Percentiles rank a stretch among this genome's conserved stretches.
These are phyloP conservation scores for Mormyrus lacerda DNA, from an alignment of 2,113 vertebrate species.

Conservation along the genomic window DNA sequence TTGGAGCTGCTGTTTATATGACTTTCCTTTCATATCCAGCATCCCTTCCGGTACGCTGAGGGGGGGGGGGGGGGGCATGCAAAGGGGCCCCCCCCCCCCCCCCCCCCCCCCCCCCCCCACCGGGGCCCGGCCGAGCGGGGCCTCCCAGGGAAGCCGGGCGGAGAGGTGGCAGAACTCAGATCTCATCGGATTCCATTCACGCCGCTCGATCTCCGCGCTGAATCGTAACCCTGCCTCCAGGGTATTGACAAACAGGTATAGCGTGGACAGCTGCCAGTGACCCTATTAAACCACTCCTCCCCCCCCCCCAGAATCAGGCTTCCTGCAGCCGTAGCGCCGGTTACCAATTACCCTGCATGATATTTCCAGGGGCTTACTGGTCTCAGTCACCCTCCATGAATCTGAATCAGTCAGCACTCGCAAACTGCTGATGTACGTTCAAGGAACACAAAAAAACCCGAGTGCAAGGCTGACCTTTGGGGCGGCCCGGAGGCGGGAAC, in stretches of 20 bases:
- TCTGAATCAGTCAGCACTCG: not conserved
- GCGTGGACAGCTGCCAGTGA: not conserved
- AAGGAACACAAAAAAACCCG: not conserved
- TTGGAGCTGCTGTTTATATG: not conserved
- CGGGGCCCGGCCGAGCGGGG: not conserved
- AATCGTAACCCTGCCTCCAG: not conserved
- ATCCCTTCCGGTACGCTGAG: not conserved
- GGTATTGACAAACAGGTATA: not conserved
- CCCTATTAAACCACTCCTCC: not conserved
- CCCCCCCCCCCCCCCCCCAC: no score
- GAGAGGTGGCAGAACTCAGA: not conserved
- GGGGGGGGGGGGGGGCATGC: not conserved
- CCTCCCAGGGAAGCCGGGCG: not conserved
- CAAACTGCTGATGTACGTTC: not conserved
- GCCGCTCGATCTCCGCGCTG: not conserved
- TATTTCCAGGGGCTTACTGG: not conserved
- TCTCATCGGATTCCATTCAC: not conserved
- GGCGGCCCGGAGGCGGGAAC: not conserved
- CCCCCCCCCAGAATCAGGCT: not conserved
- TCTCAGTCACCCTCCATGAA: not conserved
- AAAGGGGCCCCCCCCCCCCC: no score
- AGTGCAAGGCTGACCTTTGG: not conserved
- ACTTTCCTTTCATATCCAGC: constrained; percentile 15
- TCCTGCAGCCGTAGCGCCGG: not conserved
- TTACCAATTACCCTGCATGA: not conserved